A percentile compares a stretch with the other conserved stretches of the same genome.
Evolutionary conservation across 30 jellyfish, hydroid and myxozoan genomes (phyloP).

Genomic region (Pelagia noctiluca): DNA sequence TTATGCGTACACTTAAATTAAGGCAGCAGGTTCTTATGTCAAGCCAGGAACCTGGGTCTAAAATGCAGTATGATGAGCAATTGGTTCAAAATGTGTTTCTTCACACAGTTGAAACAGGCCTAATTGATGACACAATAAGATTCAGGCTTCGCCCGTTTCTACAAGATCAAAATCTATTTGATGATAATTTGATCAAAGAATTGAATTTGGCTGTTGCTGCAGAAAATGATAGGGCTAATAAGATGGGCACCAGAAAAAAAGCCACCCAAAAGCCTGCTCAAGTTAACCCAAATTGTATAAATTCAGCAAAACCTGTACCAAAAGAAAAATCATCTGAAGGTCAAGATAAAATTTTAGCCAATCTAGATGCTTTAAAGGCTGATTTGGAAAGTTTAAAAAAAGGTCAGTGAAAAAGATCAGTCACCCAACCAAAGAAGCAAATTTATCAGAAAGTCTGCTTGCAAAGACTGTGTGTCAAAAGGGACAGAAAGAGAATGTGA

Average conservation of each 20-base stretch:
- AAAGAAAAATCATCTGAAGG: background rate
- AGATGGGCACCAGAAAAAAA: background rate
- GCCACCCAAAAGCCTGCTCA: background rate
- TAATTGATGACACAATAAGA: slow-evolving; percentile 14
- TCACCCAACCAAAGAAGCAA: background rate
- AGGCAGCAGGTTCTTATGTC: slow-evolving; percentile 26
- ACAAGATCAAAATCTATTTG: slow-evolving; percentile 23
- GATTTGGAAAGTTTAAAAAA: slow-evolving; percentile 25
- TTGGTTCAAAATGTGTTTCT: slow-evolving; percentile 33
- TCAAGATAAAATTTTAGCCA: slow-evolving; percentile 26
- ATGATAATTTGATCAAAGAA: slow-evolving; percentile 13
- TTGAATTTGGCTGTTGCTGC: slow-evolving; percentile 32
- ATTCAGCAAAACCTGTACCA: background rate
- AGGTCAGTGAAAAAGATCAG: background rate
- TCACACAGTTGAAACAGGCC: slow-evolving; percentile 47
- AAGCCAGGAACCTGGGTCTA: slow-evolving; percentile 32
- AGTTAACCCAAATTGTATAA: slow-evolving; percentile 8
- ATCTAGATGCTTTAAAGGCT: slow-evolving; percentile 32
- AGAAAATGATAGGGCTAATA: background rate
- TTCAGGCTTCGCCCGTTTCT: slow-evolving; percentile 10
- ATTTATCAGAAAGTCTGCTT: background rate
- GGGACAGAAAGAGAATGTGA: background rate
- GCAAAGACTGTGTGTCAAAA: slow-evolving; percentile 1
- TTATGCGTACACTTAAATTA: slow-evolving; percentile 21
- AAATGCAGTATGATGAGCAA: slow-evolving; percentile 20